Conservation (phyloP, 2,888 invertebrate species). For the Masnerella sp. region DNA sequence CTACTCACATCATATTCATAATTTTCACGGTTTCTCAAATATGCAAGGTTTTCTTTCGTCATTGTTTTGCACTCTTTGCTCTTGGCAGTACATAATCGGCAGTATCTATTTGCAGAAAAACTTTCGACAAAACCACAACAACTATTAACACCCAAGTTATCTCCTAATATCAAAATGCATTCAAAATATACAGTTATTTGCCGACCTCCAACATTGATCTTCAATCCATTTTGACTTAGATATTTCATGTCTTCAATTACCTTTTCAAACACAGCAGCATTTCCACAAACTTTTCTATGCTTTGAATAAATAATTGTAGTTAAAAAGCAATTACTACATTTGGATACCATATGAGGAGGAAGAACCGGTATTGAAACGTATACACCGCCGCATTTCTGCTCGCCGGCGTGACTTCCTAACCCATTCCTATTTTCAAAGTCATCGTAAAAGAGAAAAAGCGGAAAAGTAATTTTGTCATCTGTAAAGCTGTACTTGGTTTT, state of each 20-base stretch:
- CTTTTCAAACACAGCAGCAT: constrained; percentile 24
- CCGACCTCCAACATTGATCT: constrained; percentile 3
- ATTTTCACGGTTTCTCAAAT: constrained; percentile 14
- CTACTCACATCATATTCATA: constrained; percentile 30
- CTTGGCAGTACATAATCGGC: constrained; percentile 38
- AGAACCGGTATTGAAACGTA: constrained; percentile 21
- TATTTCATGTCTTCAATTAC: constrained; percentile 29
- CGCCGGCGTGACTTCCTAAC: constrained; percentile 33
- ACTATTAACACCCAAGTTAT: constrained; percentile 45
- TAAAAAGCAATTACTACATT: constrained; percentile 24
- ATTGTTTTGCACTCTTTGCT: constrained; percentile 23
- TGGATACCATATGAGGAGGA: constrained; percentile 23
- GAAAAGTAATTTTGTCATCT: constrained; percentile 10
- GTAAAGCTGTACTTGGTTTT: constrained; percentile 5
- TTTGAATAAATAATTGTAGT: constrained; percentile 26
- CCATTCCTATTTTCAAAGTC: constrained; percentile 36
- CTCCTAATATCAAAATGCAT: constrained; percentile 34
- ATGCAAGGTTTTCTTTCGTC: constrained; percentile 7
- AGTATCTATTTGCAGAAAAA: constrained; percentile 37
- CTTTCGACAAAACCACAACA: constrained; percentile 41
- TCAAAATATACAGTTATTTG: constrained; percentile 35
- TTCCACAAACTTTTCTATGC: constrained; percentile 33
- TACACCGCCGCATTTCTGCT: no score
- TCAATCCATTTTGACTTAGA: constrained; percentile 29
- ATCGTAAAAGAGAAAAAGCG: constrained; percentile 16